Base-by-base conservation (phyloP, 1,140 invertebrate genomes). In the Myzus persicae region DNA sequence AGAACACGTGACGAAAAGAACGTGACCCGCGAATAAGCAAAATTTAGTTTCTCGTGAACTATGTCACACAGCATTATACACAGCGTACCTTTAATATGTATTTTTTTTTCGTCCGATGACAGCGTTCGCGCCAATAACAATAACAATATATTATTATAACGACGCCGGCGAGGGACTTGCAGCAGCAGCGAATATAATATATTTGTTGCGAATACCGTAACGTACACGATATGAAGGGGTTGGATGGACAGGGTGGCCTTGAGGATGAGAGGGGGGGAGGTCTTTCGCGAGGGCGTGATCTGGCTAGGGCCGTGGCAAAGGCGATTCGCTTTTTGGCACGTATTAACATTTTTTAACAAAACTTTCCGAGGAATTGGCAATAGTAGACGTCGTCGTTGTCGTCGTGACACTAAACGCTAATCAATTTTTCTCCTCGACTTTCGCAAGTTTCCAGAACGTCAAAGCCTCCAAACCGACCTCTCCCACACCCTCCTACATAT, bases 171-270 rank as follows among this genome's bases (percentile, higher is more conserved):
- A 4, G n/a, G n/a, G 4, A 76, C 31, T n/a, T 76, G 59, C 31
- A n/a, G 59, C 59, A 67, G n/a, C 59, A 76, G 59, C n/a, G 59
- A 76, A 76, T 76, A 76, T 76, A 76, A n/a, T 76, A n/a, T 76
- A 67, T 67, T 76, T 76, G 11, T 76, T 76, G 14, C 31, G 2
- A 67, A 67, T 67, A n/a, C n/a, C n/a, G 59, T n/a, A 76, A 31
- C 59, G n/a, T 18, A 76, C 6, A n/a, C 31, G 31, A 14, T 76
- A 31, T 76, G 59, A 76, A 76, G 36, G 31, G n/a, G 31, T 76
- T 76, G 31, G 59, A 76, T n/a, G 59, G 14, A 5, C 36, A 20
- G 59, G n/a, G 14, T 18, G 59, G n/a, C 5, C 14, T n/a, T 5
- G 18, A 14, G 18, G 7, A 7, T 4, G 9, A 9, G 54, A 18